A percentile compares a stretch with the other conserved stretches of the same genome.
Conservation (phyloP, 1,140 invertebrate genomes). For the Papilio polytes region DNA sequence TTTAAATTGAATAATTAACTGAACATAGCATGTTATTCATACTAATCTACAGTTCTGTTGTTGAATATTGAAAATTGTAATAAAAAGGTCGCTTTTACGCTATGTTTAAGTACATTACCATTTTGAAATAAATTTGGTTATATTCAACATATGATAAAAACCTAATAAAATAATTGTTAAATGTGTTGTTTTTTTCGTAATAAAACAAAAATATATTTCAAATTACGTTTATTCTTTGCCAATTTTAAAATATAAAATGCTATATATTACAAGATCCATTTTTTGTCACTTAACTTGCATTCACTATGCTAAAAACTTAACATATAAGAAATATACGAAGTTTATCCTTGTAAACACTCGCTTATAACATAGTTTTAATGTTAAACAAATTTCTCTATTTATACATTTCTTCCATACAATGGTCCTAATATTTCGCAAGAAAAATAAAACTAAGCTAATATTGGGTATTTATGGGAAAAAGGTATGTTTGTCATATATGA, state of each 20-base stretch:
- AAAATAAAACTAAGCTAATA: not conserved
- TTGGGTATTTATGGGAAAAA: conserved; percentile 10
- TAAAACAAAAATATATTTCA: conserved; percentile 12
- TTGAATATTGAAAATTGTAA: too few relatives aligned
- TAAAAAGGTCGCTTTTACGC: too few relatives aligned
- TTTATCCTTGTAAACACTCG: conserved; percentile 10
- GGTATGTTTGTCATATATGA: not conserved
- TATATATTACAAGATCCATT: conserved; percentile 33
- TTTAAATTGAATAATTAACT: not conserved
- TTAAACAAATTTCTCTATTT: conserved; percentile 5
- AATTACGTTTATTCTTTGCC: conserved; percentile 32
- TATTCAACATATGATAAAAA: not conserved
- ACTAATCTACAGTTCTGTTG: not conserved
- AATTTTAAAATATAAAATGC: conserved; percentile 28
- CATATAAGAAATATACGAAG: conserved; percentile 4
- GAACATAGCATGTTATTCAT: not conserved
- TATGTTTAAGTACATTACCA: not conserved
- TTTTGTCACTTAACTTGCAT: conserved; percentile 16
- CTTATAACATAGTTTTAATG: conserved; percentile 6
- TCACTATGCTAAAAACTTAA: conserved; percentile 21
- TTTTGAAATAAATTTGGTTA: not conserved
- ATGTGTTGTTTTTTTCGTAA: conserved; percentile 26
- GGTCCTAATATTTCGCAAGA: not conserved
- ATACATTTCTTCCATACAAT: not conserved
- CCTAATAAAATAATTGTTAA: not conserved